Evolutionary conservation across 2,888 invertebrate species (phyloP).

Genomic region (Sarcophaga caerulescens): DNA sequence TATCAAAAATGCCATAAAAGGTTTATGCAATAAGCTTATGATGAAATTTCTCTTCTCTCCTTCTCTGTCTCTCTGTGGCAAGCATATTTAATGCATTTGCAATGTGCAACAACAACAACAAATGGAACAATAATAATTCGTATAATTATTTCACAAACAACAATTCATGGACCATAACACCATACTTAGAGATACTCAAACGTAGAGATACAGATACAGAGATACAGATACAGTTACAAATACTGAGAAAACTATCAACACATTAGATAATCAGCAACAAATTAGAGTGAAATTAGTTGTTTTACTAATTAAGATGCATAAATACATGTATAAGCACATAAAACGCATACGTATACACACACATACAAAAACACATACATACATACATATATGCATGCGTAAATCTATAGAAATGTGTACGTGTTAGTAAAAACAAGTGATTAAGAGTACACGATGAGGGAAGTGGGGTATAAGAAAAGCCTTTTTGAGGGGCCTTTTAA

Average conservation of each 20-base stretch:
- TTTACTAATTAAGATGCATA: conserved; percentile 64
- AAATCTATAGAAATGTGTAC: background rate
- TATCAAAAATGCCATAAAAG: conserved; percentile 22
- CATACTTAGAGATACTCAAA: conserved; percentile 2
- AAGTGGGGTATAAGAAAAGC: background rate
- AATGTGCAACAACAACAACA: conserved; percentile 18
- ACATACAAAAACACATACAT: background rate
- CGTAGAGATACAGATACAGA: background rate
- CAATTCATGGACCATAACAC: conserved; percentile 32
- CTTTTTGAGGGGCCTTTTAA: background rate
- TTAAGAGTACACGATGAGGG: background rate
- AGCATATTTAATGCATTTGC: conserved; percentile 12
- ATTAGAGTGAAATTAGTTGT: conserved; percentile 58
- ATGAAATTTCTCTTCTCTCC: background rate
- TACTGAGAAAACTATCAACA: conserved; percentile 44
- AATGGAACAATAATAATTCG: conserved; percentile 27
- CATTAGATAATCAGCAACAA: conserved; percentile 64
- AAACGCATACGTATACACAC: background rate
- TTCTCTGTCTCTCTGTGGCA: background rate
- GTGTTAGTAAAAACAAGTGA: background rate
- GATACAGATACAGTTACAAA: background rate
- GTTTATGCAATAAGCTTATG: conserved; percentile 12
- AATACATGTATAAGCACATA: conserved; percentile 18
- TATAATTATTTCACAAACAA: conserved; percentile 22
- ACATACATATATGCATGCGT: too few species aligned